Conservation (phyloP, 2,888 invertebrate genomes). For the Horisme vitalbata region DNA sequence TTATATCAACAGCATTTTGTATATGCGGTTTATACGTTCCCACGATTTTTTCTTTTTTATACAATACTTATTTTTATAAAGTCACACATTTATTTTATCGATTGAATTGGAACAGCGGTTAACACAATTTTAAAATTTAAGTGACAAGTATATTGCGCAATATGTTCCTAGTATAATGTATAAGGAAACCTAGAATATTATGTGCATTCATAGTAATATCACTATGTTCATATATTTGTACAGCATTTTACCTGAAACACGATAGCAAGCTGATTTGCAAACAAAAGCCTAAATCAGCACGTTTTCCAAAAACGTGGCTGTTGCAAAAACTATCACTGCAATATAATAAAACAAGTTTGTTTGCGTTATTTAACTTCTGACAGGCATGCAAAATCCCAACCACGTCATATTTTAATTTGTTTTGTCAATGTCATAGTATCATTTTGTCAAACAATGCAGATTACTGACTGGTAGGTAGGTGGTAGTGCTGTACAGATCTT, state of each 20-base stretch:
- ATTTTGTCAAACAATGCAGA: conserved; percentile 1
- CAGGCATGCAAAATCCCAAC: neutral
- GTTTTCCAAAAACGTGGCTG: neutral
- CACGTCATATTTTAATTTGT: conserved; percentile 3
- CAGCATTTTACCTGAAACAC: no score
- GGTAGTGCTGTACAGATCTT: no score
- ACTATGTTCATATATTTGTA: no score
- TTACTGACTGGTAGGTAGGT: neutral
- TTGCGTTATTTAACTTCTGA: no score
- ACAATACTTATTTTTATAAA: neutral
- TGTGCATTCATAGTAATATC: no score
- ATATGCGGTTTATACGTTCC: conserved; percentile 8
- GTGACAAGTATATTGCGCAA: conserved; percentile 2
- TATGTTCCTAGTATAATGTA: no score
- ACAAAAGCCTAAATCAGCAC: neutral
- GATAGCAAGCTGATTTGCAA: no score
- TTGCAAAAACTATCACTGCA: conserved; percentile 1
- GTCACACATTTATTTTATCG: conserved; percentile 4
- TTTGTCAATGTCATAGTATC: conserved; percentile 4
- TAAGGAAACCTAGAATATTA: no score
- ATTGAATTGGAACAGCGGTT: neutral
- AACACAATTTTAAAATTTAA: conserved; percentile 7
- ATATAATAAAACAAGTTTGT: neutral
- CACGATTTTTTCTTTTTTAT: conserved; percentile 10
- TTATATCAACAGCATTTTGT: conserved; percentile 4